Percentiles rank a stretch among this genome's conserved stretches.
Conservation (phyloP, 2,113 vertebrate species). For the Oryzias melastigma region DNA sequence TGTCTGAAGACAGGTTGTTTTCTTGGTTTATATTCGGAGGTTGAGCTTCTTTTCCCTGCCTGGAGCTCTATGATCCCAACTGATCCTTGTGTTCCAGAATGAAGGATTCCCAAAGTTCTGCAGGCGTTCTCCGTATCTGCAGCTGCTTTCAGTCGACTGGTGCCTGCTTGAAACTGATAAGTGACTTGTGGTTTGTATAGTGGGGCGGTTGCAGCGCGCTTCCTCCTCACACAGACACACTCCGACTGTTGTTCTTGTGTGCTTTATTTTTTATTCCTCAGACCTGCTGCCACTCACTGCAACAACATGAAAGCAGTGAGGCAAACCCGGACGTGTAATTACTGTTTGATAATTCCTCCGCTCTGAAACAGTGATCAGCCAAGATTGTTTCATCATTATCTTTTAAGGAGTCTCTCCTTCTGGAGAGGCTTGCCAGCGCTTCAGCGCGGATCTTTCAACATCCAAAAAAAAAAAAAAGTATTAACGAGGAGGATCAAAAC, state of each 20-base stretch:
- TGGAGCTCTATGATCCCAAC: neutral
- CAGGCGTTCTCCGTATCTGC: constrained; percentile 1
- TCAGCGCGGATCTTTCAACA: constrained; percentile 55
- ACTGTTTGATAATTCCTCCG: constrained; percentile 70
- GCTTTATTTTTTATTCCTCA: constrained; percentile 1
- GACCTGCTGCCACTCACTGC: constrained; percentile 43
- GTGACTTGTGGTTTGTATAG: constrained; percentile 23
- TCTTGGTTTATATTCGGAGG: too few species aligned
- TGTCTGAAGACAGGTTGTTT: too few species aligned
- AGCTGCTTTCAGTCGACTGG: constrained; percentile 17
- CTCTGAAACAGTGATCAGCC: constrained; percentile 69
- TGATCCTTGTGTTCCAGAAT: constrained; percentile 17
- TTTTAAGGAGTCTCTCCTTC: constrained; percentile 63
- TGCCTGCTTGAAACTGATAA: constrained; percentile 45
- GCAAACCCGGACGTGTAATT: constrained; percentile 71
- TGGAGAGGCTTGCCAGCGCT: constrained; percentile 44
- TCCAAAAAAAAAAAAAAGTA: constrained; percentile 3
- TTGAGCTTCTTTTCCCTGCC: too few species aligned
- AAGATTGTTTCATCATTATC: constrained; percentile 71
- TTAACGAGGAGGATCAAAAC: neutral
- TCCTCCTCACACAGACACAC: constrained; percentile 10
- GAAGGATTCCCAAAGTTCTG: constrained; percentile 10
- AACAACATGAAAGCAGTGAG: constrained; percentile 61
- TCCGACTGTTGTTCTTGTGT: constrained; percentile 6
- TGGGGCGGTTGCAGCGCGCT: constrained; percentile 11